Evolutionary conservation across 2,888 invertebrate genomes (phyloP), one percentile per base, ranked within the genome.

Genomic region (Plutella xylostella): DNA sequence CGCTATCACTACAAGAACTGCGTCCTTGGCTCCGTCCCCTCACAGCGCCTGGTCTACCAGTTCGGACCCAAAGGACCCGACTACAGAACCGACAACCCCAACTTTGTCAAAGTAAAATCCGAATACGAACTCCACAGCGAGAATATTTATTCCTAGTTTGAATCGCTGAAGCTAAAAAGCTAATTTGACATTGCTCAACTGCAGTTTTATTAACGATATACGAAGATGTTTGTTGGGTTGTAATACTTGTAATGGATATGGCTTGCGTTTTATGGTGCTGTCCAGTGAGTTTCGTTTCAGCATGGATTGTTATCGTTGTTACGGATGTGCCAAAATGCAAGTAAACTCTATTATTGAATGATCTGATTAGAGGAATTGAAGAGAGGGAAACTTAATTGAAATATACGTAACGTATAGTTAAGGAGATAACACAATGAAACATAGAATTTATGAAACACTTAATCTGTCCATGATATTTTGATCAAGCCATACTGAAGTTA

Each of bases 1-100:
- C 88, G 93, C 68, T 93, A 93, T 71, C 92, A 93, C 72, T 93
- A 93, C 79, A 88, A 90, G 62, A 90, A 90, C 58, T 77, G 88
- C 54, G 91, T 92, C 18, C 87, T 93, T 45, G 86, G 88, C 42
- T 91, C 93, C 3, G 93, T 93, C 9, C 87, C 90, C 46, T 91
- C 91, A 11, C 87, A 90, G 34, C 86, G 92, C 42, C 82, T 93
- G 50, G 92, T 93, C 42, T 93, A 93, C 78, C 90, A 92, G 68
- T 93, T 93, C 72, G 93, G 93, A 0, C 89, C 88, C 50, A 92
- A 91, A 51, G 93, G 93, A 1, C 90, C 89, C 20, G 90, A 90
- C 53, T 93, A 92, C 90, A 86, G 86, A 59, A 90, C 90, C 7
- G 85, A 87, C 50, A 88, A 89, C 58, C 89, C 90, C 11, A 79